A percentile compares a stretch with the other conserved stretches of the same genome.
These are phyloP conservation scores for Byasa hedistus DNA, from an alignment of 2,888 invertebrate species.

Conservation along the genomic window DNA sequence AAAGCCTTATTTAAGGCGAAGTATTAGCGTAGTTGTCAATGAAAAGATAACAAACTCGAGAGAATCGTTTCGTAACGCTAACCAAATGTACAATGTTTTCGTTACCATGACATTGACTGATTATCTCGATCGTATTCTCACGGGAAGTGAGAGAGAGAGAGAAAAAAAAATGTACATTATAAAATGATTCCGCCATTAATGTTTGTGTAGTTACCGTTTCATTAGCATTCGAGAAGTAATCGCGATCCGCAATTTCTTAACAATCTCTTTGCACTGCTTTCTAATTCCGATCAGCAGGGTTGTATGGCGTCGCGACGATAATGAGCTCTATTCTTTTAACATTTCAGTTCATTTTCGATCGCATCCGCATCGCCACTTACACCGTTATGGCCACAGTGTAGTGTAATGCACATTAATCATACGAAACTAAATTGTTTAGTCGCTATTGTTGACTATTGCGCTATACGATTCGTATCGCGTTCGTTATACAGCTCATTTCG, in stretches of 20 bases:
- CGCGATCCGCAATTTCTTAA: constrained; percentile 64
- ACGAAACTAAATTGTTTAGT: constrained; percentile 72
- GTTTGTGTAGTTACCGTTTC: constrained; percentile 39
- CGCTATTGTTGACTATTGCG: constrained; percentile 38
- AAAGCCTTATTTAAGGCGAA: no score
- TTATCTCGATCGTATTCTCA: constrained; percentile 42
- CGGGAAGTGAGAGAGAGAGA: constrained; percentile 32
- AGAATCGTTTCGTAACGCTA: no score
- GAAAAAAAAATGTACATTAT: constrained; percentile 31
- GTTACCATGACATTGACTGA: constrained; percentile 47
- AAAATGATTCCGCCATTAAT: constrained; percentile 35
- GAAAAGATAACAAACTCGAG: no score
- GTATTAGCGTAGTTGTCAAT: no score
- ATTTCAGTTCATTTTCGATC: constrained; percentile 39
- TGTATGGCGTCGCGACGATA: constrained; percentile 30
- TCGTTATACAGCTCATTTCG: constrained; percentile 39
- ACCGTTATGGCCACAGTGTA: constrained; percentile 41
- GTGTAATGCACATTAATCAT: constrained; percentile 74
- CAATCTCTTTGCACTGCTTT: constrained; percentile 63
- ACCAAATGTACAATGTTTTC: constrained; percentile 21
- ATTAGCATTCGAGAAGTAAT: constrained; percentile 51
- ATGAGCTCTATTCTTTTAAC: constrained; percentile 26
- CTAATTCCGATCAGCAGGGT: constrained; percentile 49
- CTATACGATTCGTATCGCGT: constrained; percentile 40
- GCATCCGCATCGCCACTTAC: constrained; percentile 32